These are phyloP conservation scores for Odontocolon sp. DNA, from an alignment of 2,888 invertebrate species.

Conservation along the genomic window DNA sequence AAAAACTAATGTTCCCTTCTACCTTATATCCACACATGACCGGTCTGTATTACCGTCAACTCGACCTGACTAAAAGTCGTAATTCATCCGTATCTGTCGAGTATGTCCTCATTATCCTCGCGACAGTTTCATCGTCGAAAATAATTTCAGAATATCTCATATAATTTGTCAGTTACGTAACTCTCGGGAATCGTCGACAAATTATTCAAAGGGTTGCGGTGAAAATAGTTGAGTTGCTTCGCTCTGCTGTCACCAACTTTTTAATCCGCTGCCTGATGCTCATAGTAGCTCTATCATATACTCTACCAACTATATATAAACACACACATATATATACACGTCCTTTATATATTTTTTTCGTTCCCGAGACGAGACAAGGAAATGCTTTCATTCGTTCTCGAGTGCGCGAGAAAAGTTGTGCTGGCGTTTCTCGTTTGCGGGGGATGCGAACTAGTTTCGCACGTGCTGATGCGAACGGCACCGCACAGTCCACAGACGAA, in stretches of 20 bases:
- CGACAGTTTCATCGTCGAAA: too few relatives aligned
- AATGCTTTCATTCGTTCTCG: conserved; percentile 53
- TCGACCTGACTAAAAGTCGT: too few relatives aligned
- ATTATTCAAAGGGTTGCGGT: conserved; percentile 22
- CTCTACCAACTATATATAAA: neutral
- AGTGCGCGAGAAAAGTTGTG: conserved; percentile 50
- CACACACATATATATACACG: conserved; percentile 1
- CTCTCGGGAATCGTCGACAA: too few relatives aligned
- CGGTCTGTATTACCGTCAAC: too few relatives aligned
- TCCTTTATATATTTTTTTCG: neutral
- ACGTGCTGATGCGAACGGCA: conserved; percentile 38
- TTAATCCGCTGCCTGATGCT: conserved; percentile 27
- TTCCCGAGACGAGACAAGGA: conserved; percentile 51
- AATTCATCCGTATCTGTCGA: too few relatives aligned
- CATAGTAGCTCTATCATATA: too few relatives aligned
- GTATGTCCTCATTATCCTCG: too few relatives aligned
- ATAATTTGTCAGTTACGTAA: too few relatives aligned
- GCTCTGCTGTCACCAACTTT: conserved; percentile 37
- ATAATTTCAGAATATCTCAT: too few relatives aligned
- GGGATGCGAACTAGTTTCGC: conserved; percentile 35
- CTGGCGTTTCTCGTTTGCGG: conserved; percentile 24
- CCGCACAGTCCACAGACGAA: neutral
- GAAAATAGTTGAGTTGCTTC: conserved; percentile 30
- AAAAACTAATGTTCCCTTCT: too few relatives aligned
- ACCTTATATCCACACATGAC: too few relatives aligned